Base-by-base conservation (phyloP, 2,113 vertebrate species). In the Antechinus stuartii region DNA sequence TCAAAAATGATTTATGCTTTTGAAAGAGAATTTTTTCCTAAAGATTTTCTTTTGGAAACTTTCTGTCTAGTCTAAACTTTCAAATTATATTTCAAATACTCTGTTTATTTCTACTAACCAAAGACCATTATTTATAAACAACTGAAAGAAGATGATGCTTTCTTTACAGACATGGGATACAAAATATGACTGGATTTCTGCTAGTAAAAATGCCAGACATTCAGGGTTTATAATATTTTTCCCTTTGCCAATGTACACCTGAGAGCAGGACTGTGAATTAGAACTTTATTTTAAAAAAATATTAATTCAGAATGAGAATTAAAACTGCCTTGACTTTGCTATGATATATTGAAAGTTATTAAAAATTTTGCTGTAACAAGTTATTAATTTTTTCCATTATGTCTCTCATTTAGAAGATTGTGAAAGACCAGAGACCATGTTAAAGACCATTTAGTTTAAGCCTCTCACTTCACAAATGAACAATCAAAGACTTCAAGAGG, bases 111-210 rank as follows among this genome's bases (percentile, higher is more conserved):
- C 90, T 52, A 35, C 35, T 49, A 30, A 26, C 91, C 84, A 92
- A 93, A 56, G 7, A 16, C 14, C 55, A 14, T 91, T 92, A 52
- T 35, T 93, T 92, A 30, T 52, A 92, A 96, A 94, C 22, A 89
- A 55, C 89, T 92, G 49, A 90, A 91, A 91, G 90, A 96, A 96
- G 30, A 22, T 96, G 3, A 2, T 57, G 49, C 35, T 61, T 76
- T 30, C 61, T 50, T 27, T 50, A 92, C 35, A 93, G 54, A 94
- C 22, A 94, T 27, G 30, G 14, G 54, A 54, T 42, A 14, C 30
- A 35, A 90, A 54, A 89, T 52, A 90, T 92, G 92, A 90, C 10
- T 93, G 52, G 42, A 93, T 95, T 95, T 94, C 92, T 68, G 12
- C 61, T 89, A 92, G 90, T 61, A 52, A 76, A 52, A 68, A 46